Percentiles rank a stretch among this genome's conserved stretches.
These are phyloP conservation scores for Desmophyllum pertusum DNA, from an alignment of 92 coral and sea anemone genomes.

Conservation along the genomic window DNA sequence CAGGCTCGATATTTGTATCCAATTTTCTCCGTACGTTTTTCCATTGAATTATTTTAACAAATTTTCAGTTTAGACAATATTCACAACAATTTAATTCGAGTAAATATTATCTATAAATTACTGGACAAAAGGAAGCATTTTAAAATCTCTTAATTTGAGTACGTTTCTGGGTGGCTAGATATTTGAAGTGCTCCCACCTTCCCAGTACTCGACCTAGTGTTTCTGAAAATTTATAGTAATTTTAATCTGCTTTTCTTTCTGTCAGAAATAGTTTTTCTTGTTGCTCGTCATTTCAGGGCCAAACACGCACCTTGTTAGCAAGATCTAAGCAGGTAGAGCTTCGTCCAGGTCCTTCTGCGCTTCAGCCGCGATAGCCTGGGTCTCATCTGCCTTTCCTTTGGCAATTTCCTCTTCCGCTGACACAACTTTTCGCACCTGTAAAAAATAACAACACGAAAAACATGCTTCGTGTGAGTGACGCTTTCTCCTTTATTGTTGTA, in stretches of 20 bases:
- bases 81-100: no score
- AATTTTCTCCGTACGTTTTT: no score
- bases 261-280: neutral
- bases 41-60: no score
- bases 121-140: no score
- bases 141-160: no score
- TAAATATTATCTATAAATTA: no score
- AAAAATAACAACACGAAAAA: no score
- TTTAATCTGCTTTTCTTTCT: neutral
- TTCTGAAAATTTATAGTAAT: neutral
- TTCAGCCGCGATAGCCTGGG: slow-evolving; percentile 97
- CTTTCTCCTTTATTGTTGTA: neutral
- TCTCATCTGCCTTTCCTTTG: slow-evolving; percentile 93
- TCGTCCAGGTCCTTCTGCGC: slow-evolving; percentile 96
- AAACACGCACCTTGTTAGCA: slow-evolving; percentile 79
- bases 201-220: neutral
- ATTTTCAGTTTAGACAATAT: no score
- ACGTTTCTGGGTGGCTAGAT: no score
- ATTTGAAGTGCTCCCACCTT: no score
- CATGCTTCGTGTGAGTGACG: neutral
- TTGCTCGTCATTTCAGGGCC: neutral
- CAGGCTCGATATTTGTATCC: no score
- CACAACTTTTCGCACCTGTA: slow-evolving; percentile 93
- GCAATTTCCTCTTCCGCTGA: slow-evolving; percentile 95
- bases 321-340: slow-evolving; percentile 95